Base-by-base conservation (phyloP, 2,113 vertebrate genomes). In the Mustela lutreola region DNA sequence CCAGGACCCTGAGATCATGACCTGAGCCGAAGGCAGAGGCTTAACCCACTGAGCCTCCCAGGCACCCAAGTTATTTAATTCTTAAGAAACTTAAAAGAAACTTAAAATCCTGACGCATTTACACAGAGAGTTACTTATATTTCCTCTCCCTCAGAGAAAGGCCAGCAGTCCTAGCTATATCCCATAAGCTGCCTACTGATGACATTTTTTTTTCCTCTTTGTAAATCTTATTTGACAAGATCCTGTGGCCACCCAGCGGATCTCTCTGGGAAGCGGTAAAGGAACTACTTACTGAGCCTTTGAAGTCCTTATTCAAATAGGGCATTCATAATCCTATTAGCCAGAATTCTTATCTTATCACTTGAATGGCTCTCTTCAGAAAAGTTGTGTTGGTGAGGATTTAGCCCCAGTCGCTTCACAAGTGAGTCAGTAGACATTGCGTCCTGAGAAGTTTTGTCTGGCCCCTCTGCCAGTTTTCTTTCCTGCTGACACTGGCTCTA, bases 241-340 rank as follows among this genome's bases (percentile, higher is more conserved):
- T 33, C 70, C 60, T 9, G 1, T 85, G 83, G 28, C 45, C 36
- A 50, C 76, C 53, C 65, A 73, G 70, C 45, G 80, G 80, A 36
- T 50, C 83, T 90, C n/a, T 95, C 50, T 58, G 60, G 88, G 78
- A 81, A 89, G 48, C 36, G 11, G 21, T 26, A 82, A 85, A 86
- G 78, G 39, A 78, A 86, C 42, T 33, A 2, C 42, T 92, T 92
- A 70, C 50, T 56, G 31, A 89, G 36, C 7, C 62, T 97, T 94
- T 93, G 85, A 97, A 93, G 85, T 89, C 15, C 31, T 89, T 89
- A 80, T 83, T 28, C 85, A 91, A 82, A 94, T 70, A 96, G 39
- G 87, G 60, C 28, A 14, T 94, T 91, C 82, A 31, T 73, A 80
- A 91, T 50, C 60, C 86, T 79, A 12, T 95, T 94, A 83, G 45